Evolutionary conservation across 2,113 vertebrate genomes (phyloP).

Genomic region (Solea solea): DNA sequence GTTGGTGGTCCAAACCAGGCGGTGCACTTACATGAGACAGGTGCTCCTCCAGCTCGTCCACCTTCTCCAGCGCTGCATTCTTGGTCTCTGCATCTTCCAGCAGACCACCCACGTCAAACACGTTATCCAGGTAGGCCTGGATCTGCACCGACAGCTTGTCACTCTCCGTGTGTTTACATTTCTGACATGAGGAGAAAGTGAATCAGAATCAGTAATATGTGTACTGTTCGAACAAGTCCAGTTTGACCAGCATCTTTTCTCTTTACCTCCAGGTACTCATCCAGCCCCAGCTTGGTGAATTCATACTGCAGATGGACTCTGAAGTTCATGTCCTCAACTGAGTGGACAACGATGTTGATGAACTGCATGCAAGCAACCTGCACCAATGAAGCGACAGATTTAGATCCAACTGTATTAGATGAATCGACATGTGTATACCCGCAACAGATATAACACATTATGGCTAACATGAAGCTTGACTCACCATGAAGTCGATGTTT

Average conservation of each 20-base stretch:
- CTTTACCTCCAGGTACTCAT: constrained; percentile 93
- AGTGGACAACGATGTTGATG: constrained; percentile 99
- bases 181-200: constrained; percentile 75
- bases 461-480: neutral
- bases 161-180: constrained; percentile 95
- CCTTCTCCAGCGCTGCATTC: constrained; percentile 97
- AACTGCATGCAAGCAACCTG: constrained; percentile 99
- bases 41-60: constrained; percentile 97
- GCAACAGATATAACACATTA: neutral
- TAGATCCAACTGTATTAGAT: neutral
- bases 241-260: neutral
- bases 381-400: constrained; percentile 12
- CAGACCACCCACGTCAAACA: constrained; percentile 96
- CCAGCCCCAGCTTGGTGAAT: constrained; percentile 95
- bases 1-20: constrained; percentile 63
- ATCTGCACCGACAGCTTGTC: constrained; percentile 98
- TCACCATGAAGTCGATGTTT: constrained; percentile 98
- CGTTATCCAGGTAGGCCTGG: constrained; percentile 97
- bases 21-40: constrained; percentile 90
- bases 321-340: constrained; percentile 99
- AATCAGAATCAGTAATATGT: neutral
- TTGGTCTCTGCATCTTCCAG: constrained; percentile 97
- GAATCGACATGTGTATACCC: neutral
- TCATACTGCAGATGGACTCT: constrained; percentile 95
- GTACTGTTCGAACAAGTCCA: neutral